Evolutionary conservation across 2,888 invertebrate species (phyloP), one percentile per base, ranked within the genome.

Genomic region (Dasypogon diadema): DNA sequence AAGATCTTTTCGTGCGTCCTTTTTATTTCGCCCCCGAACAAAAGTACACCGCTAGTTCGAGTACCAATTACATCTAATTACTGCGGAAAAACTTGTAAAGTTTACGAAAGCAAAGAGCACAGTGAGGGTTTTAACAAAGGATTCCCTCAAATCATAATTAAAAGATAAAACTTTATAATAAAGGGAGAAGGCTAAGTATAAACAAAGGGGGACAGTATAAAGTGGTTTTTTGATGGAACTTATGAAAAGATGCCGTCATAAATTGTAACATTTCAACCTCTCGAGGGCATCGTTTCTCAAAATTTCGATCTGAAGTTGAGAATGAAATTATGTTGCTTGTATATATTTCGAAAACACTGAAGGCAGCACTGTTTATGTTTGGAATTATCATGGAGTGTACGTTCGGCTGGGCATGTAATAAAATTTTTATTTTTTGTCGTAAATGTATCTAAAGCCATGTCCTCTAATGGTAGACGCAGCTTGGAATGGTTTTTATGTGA

Each of bases 1-100:
- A 5, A 5, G 6, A 30, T 10, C 34, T 6, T 6, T 6, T 5
- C 5, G 34, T 30, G 34, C 34, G 5, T 30, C 10, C 34, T 30
- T 30, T 6, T 30, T 1, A 6, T 30, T 30, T 30, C 10, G 5
- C 10, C 8, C 30, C 14, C 10, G 8, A 22, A 16, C 2, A 58
- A 18, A 8, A 21, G 18, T 63, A 18, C 42, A 18, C n/a, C 26
- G 63, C 18, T 63, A 63, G 63, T 63, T 63, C 37, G 63, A 37
- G 37, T 37, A 63, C 63, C 63, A 63, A 63, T 63, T 63, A 63
- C 63, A 63, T 63, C 63, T 63, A 63, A 63, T 63, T 63, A 63
- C 63, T 63, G 63, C 42, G 63, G 63, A 37, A 37, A 30, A 63
- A 63, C 63, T 63, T 63, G 18, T 37, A 16, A 58, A 58, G 30